These are phyloP conservation scores for Chaetorhynchus papuensis DNA, from an alignment of 2,113 vertebrate genomes.

Conservation along the genomic window DNA sequence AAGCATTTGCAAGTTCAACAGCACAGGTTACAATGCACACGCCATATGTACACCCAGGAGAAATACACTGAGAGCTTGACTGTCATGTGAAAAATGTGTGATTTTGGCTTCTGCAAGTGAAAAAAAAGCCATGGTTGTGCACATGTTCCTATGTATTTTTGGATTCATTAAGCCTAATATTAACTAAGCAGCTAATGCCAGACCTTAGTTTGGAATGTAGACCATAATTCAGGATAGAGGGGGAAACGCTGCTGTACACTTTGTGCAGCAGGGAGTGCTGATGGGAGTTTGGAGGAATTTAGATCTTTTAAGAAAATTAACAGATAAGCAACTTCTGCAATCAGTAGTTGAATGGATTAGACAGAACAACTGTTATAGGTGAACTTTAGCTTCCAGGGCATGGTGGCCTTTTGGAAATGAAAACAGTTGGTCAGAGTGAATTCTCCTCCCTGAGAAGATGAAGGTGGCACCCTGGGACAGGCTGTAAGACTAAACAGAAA, in stretches of 20 bases:
- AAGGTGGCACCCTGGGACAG: background rate
- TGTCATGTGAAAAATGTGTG: background rate
- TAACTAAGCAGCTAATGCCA: background rate
- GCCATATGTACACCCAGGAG: background rate
- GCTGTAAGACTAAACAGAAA: background rate
- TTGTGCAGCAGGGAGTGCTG: background rate
- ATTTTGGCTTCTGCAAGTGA: background rate
- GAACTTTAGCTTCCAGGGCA: background rate
- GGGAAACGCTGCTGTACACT: background rate
- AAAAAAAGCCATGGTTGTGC: background rate
- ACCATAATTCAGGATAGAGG: background rate
- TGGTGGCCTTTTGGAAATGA: background rate
- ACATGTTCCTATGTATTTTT: background rate
- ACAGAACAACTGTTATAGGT: background rate
- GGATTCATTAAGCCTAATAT: background rate
- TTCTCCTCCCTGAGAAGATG: background rate
- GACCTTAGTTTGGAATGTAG: background rate
- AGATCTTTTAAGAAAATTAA: background rate
- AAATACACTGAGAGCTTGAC: background rate
- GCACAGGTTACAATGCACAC: rapidly evolving
- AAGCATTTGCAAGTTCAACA: background rate
- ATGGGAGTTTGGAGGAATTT: background rate
- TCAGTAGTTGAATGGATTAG: background rate
- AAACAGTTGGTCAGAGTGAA: background rate
- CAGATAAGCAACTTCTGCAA: background rate